Evolutionary conservation across 2,113 vertebrate genomes (phyloP), one percentile per base, ranked within the genome.

Genomic region (Oryzias woworae): DNA sequence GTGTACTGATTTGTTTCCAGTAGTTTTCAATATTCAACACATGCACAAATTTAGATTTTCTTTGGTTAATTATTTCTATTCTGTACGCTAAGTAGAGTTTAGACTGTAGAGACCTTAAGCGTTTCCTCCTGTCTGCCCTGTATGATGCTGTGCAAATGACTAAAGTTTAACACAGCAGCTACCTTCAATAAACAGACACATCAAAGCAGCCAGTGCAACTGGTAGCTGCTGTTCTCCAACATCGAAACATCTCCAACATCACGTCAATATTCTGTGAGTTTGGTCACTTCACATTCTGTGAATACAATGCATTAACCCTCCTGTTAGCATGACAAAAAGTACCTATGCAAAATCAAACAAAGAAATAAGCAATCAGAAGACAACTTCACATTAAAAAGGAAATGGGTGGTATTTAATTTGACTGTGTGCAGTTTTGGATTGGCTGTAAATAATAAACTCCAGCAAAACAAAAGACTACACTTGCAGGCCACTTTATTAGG

Each of bases 271-370:
- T 66, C 59, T 48, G 69, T 48, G 51, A 53, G n/a, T 71, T 50
- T 36, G 4, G 54, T 18, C 67, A 79, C 76, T 78, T 51, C 44
- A 63, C 45, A 36, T 69, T 80, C 63, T 51, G 57, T 50, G 46
- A 57, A 77, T 72, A 77, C 31, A 62, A 63, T 12, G 41, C 47
- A 74, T 63, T 49, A 64, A 57, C 47, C 68, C 28, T 31, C 58
- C 22, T 69, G 28, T 63, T 71, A 15, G 53, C 15, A 13, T 14
- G 22, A 56, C 18, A 2, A 24, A 36, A 62, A 62, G 55, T 57
- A 53, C 71, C 61, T 78, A 78, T 46, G 6, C 58, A 24, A 65
- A 15, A 26, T 7, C 26, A 26, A 26, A 26, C 26, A 26, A 4
- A 26, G 5, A 26, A 26, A 26, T 26, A 26, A 5, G 5, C 26